Conservation (phyloP, 2,888 invertebrate species). For the Nomada hirtipes region DNA sequence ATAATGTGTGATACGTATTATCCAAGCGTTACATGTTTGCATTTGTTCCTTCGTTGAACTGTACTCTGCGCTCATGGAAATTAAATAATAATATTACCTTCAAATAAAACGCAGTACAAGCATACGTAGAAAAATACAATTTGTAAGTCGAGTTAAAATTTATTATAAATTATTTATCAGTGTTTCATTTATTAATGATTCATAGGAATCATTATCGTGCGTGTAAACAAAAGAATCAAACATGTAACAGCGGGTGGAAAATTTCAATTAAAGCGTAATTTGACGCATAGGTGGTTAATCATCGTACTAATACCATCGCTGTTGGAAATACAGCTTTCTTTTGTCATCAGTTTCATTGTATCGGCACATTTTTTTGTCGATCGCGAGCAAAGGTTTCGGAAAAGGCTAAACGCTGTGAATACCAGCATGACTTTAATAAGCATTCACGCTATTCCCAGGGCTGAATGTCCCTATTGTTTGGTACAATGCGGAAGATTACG, state of each 20-base stretch:
- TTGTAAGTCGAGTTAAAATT: too few species aligned
- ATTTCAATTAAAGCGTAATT: conserved; percentile 4
- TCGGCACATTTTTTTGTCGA: conserved; percentile 36
- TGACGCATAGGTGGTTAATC: conserved; percentile 9
- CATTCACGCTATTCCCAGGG: conserved; percentile 51
- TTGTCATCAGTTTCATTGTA: conserved; percentile 34
- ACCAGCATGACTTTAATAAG: conserved; percentile 44
- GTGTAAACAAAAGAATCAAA: too few species aligned
- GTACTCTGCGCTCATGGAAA: too few species aligned
- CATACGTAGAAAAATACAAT: too few species aligned
- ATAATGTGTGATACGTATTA: too few species aligned
- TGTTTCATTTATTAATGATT: too few species aligned
- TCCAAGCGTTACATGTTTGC: too few species aligned
- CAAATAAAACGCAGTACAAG: too few species aligned
- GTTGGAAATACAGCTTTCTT: conserved; percentile 5
- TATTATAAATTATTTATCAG: too few species aligned
- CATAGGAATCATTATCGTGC: too few species aligned
- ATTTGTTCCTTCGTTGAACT: too few species aligned
- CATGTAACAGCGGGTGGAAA: not conserved
- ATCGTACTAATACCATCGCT: not conserved
- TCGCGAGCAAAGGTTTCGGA: conserved; percentile 51
- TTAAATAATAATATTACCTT: too few species aligned
- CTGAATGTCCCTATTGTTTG: conserved; percentile 50
- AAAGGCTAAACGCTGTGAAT: conserved; percentile 43
- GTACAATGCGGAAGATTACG: conserved; percentile 68